Evolutionary conservation across 2,797 vertebrate genomes (phyloP), one percentile per base, ranked within the genome.

Genomic region (Pristis pectinata): DNA sequence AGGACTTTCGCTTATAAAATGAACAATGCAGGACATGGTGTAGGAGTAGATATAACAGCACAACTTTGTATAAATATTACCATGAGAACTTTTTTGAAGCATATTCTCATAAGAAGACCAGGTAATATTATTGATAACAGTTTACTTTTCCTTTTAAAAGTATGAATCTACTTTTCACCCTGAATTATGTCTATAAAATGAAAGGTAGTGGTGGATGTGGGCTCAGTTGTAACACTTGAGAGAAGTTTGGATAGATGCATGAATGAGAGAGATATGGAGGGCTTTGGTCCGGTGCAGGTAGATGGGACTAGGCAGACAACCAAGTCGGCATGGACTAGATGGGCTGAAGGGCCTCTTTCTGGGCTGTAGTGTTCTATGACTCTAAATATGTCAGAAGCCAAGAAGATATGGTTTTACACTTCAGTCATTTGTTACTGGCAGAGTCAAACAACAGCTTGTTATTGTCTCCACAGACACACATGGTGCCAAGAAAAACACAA

Each of bases 361-460:
- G n/a, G n/a, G n/a, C n/a, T n/a, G n/a, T n/a, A n/a, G n/a, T n/a
- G n/a, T n/a, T n/a, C n/a, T n/a, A n/a, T n/a, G n/a, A n/a, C n/a
- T n/a, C n/a, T 49, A 61, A 61, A 89, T n/a, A 34, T 37, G 17
- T 30, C n/a, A 64, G 34, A 37, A 64, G n/a, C 37, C 22, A 24
- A 41, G 0, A 27, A 24, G 41, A 5, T 41, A 67, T 27, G 37
- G 22, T 67, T 27, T 30, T 41, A 2, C 64, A 70, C 17, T 49
- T 93, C 91, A 70, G 44, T 49, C 64, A 72, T 30, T 72, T 72
- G 67, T 93, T 93, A 72, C 72, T 93, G 67, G 41, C 30, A 74
- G 92, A 74, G 41, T 70, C 44, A 17, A 93, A 53, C 92, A 74
- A 93, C 67, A 93, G 92, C 67, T 27, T 93, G 92, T 53, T 74